Base-by-base conservation (phyloP, 2,888 invertebrate species). In the Cotesia congregata region DNA sequence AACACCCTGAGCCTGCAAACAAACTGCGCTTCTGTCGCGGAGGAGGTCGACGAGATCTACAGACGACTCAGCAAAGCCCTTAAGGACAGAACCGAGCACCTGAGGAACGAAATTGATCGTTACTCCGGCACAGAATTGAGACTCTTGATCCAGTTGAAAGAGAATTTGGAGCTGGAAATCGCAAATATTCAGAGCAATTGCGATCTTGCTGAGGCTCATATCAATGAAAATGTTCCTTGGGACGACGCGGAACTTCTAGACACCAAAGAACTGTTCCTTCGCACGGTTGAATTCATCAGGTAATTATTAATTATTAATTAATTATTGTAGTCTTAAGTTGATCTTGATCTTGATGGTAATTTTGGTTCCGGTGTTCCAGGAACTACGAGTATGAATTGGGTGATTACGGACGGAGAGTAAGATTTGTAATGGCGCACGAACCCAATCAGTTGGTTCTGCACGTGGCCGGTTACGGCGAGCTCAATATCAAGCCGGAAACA, bases 131-230 rank as follows among this genome's bases (percentile, higher is more conserved):
- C 94, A 50, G 99, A 99, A 91, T 91, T 96, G 85, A 93, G 96
- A 84, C 95, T 95, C 85, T 91, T 98, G 79, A 94, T 94, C 76
- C 94, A 95, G 82, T 92, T 98, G 72, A 97, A 97, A 90, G 97
- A 97, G 90, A 98, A 97, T 90, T 91, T 99, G 84, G 98, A 98
- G 89, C 93, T 95, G 88, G 99, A 99, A 91, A 95, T 98, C 88
- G 94, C 95, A 83, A 99, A 98, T 90, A 97, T 99, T 86, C 94
- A 95, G 87, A 97, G 98, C 88, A 99, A 98, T 90, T 98, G 98
- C 91, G 98, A 98, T 90, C 92, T 98, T 86, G 97, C 97, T 71
- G 98, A 98, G 90, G 97, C 97, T 89, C 95, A 97, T 88, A 96
- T 97, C 92, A 95, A 94, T 86, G 96, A 96, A 83, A 94, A 94